Evolutionary conservation across 2,888 invertebrate genomes (phyloP).

Genomic region (Chouioia cunea): DNA sequence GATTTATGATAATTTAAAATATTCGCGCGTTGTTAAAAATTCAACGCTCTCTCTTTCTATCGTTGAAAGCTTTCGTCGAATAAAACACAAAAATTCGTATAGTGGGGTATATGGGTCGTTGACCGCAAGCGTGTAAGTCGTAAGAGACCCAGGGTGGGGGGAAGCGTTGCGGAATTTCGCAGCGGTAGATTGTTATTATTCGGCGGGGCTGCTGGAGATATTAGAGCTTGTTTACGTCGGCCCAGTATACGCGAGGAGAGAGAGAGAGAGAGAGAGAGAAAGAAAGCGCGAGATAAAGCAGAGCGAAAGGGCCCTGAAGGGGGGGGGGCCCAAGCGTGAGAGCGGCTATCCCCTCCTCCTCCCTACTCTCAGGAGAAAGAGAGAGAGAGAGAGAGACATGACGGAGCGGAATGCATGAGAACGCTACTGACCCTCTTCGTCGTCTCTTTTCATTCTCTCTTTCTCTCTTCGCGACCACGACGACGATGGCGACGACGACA

Average conservation of each 20-base stretch:
- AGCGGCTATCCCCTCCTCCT: no score
- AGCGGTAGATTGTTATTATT: no score
- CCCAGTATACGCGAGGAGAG: no score
- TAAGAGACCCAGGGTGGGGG: no score
- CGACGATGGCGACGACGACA: constrained; percentile 13
- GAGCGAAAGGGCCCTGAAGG: constrained; percentile 34
- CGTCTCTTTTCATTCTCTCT: constrained; percentile 22
- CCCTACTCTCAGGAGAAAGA: constrained; percentile 12
- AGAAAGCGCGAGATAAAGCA: constrained; percentile 41
- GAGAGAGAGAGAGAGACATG: constrained; percentile 55
- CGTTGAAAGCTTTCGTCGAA: background rate
- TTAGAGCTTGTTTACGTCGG: constrained; percentile 63
- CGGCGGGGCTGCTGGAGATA: no score
- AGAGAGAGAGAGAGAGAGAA: constrained; percentile 49
- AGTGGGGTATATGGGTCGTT: no score
- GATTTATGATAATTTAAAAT: no score
- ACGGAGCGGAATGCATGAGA: constrained; percentile 67
- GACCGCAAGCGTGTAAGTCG: no score
- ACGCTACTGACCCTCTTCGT: constrained; percentile 63
- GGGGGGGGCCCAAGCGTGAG: no score
- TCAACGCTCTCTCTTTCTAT: background rate
- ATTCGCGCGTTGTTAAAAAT: background rate
- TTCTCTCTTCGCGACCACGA: constrained; percentile 23
- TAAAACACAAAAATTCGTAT: no score
- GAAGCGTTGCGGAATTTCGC: no score